Evolutionary conservation across 2,113 vertebrate genomes (phyloP), one percentile per base, ranked within the genome.

Genomic region (Rallus limicola): DNA sequence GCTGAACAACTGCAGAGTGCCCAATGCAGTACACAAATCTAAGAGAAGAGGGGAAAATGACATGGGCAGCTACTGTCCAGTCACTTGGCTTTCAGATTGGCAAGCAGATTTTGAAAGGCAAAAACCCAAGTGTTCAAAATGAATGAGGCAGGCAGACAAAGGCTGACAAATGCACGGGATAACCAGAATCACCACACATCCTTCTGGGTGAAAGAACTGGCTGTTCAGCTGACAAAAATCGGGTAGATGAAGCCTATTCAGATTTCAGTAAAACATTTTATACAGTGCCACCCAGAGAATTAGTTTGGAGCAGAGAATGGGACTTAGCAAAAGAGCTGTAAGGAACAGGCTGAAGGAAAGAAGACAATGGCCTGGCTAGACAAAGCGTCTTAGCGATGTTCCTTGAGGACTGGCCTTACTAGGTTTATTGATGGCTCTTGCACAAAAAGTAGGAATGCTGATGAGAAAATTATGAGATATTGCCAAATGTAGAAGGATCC

Each of bases 331-430:
- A 75, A 52, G 17, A 48, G 23, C 10, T 53, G 21, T 13, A 85
- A 86, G 38, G 50, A 93, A 74, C 1, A 4, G 14, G 19, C 38
- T 71, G 59, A 92, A 88, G 62, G 38, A 81, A 40, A 79, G 9
- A 68, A 0, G 2, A 63, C 23, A 60, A 50, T 3, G 7, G 16
- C 24, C 28, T 20, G 9, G 26, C 52, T 72, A 33, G 8, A 56
- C 6, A 24, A 23, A 29, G 10, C 40, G 10, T 34, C 62, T 80
- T 26, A 80, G 33, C 0, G 0, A 86, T 0, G 0, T 8, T 88
- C 44, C 69, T 70, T 36, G 18, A 88, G 55, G 50, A 72, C 23
- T 50, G 13, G n/a, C 15, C 60, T 74, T 77, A 46, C 26, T 65
- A 9, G 20, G 69, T 81, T 86, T 63, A 46, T 63, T 68, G 36